Evolutionary conservation across 35 echinoderm and acorn worm species (phyloP), one percentile per base, ranked within the genome.

Genomic region (Heliocidaris tuberculata): DNA sequence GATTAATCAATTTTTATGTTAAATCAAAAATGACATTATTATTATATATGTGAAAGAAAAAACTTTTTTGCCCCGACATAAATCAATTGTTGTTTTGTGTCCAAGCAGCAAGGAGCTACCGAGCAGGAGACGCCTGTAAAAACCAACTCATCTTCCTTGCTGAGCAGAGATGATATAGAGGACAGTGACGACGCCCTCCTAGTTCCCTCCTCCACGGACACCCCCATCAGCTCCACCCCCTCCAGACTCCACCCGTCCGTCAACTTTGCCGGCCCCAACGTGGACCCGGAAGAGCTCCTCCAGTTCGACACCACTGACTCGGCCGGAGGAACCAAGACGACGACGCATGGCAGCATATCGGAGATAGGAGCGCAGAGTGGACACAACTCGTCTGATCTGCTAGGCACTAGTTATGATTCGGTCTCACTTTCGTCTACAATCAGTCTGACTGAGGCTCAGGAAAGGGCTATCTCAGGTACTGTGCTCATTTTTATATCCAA

Each of bases 391-490:
- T 94, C 6, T 27, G 93, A n/a, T 54, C 88, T 49, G 17, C 13
- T 93, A 13, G 95, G 87, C 21, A 88, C 88, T 10, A 92, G 94
- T 54, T 94, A 52, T 27, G 97, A 97, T 56, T 93, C 94, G 29
- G 94, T 71, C 5, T 97, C 98, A 17, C 49, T 99, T 6, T 92
- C 97, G 49, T 97, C 98, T 1, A 96, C 60, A 16, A 93, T 95
- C 31, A 99, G 98, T 60, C 94, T 99, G 8, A 99, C 98, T 4
- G 98, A 97, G 60, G 98, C 98, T 50, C 97, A 97, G 90, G 96
- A 97, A 56, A 96, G 71, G 78, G 95, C 97, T 31, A 97, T 99
- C 6, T 94, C 95, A 93, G 93, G 98, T 97, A 96, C 94, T 27
- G 17, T 7, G 7, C 65, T 78, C 65, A 94, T n/a, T 48, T 35